These are phyloP conservation scores for Setophaga kirtlandii DNA, from an alignment of 2,113 vertebrate genomes.

Conservation along the genomic window DNA sequence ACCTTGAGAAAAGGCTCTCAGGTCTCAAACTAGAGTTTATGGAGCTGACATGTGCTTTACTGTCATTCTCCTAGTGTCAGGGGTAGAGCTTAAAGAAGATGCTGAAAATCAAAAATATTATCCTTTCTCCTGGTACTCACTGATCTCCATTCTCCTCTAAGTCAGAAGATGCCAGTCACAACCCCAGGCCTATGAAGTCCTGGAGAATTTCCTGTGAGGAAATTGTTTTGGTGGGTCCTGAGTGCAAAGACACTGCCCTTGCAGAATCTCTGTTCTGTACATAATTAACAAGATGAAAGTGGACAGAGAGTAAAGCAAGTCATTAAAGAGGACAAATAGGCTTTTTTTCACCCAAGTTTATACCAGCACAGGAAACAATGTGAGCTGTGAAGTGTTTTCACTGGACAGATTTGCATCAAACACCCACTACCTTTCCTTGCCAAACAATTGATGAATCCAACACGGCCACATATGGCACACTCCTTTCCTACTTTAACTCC, in stretches of 20 bases:
- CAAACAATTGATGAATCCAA: conserved; percentile 40
- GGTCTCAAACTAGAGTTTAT: neutral
- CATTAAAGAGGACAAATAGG: neutral
- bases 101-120: neutral
- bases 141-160: neutral
- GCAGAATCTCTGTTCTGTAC: neutral
- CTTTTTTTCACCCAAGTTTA: conserved; percentile 46
- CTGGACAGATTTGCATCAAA: conserved; percentile 28
- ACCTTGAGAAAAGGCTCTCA: neutral
- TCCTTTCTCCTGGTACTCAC: neutral
- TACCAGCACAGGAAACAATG: neutral
- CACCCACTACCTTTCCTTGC: neutral
- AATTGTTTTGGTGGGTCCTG: neutral
- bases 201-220: neutral
- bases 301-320: neutral
- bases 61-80: neutral
- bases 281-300: neutral
- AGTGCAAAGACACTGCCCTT: neutral
- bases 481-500: conserved; percentile 65
- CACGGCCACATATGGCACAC: neutral
- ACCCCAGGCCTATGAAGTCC: neutral
- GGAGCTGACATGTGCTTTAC: neutral
- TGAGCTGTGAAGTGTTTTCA: neutral
- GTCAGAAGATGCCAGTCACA: neutral
- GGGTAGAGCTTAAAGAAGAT: neutral